phyloP scores from a whole-genome alignment of 2,113 vertebrate genomes.

The Megaceryle torquata region DNA sequence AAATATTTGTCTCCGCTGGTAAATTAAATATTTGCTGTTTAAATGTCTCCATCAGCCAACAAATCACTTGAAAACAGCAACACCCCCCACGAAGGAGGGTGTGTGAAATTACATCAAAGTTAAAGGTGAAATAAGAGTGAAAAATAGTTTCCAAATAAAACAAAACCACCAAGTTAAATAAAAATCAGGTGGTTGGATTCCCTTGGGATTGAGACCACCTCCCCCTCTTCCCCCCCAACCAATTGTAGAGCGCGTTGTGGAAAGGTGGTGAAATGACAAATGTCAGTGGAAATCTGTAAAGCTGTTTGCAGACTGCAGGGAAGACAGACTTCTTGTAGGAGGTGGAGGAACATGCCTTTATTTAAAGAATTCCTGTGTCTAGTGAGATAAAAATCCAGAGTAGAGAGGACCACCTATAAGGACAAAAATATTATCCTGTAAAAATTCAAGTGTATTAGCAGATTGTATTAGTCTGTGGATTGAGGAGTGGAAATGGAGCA shows the following conservation, averaged over 20 bases:
- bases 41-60: background rate
- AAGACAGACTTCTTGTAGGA: conserved; percentile 52
- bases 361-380: conserved; percentile 45
- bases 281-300: conserved; percentile 28
- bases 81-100: background rate
- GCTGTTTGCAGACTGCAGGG: conserved; percentile 23
- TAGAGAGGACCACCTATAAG: background rate
- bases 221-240: too few relatives aligned
- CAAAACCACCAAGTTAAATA: background rate
- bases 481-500: background rate
- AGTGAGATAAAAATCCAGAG: background rate
- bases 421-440: background rate
- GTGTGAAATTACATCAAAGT: background rate
- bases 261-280: conserved; percentile 41
- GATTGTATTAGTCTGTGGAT: background rate
- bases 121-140: background rate
- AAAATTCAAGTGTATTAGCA: background rate
- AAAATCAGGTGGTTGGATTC: conserved; percentile 7
- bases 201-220: background rate
- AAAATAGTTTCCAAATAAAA: background rate
- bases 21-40: conserved; percentile 31
- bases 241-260: background rate
- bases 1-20: conserved; percentile 8
- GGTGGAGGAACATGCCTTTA: conserved; percentile 56
- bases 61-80: background rate